Percentiles rank a stretch among this genome's conserved stretches.
Conservation (phyloP, 2,797 vertebrate genomes). For the Hyperoplus lanceolatus region DNA sequence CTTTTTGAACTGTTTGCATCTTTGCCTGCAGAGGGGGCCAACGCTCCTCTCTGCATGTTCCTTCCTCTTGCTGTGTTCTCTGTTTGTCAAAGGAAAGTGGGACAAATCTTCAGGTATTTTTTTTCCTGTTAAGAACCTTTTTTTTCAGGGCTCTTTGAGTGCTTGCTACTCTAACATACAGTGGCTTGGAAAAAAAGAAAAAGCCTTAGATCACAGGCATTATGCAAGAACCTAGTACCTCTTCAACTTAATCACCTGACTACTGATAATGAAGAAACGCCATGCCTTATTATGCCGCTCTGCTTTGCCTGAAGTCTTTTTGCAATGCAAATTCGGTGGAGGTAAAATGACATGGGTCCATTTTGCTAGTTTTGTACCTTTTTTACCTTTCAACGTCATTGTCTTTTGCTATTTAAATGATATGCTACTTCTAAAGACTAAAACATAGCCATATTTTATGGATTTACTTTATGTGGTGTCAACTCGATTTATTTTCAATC, state of each 20-base stretch:
- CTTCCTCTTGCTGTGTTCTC: conserved; percentile 25
- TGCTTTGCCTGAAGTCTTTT: conserved; percentile 26
- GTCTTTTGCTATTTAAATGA: conserved; percentile 18
- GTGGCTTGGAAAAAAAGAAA: conserved; percentile 25
- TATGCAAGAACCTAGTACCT: conserved; percentile 43
- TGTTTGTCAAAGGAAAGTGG: conserved; percentile 51
- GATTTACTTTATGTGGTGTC: conserved; percentile 17
- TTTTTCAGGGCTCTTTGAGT: conserved; percentile 50
- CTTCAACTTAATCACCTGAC: conserved; percentile 46
- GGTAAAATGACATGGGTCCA: conserved; percentile 3
- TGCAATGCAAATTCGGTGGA: conserved; percentile 16
- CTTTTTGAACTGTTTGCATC: conserved; percentile 5
- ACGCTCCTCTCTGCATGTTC: conserved; percentile 42
- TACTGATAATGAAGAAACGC: conserved; percentile 64
- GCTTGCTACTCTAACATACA: conserved; percentile 39
- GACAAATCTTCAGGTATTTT: conserved; percentile 62
- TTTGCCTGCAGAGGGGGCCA: conserved; percentile 83
- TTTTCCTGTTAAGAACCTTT: conserved; percentile 20
- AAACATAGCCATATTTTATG: conserved; percentile 43
- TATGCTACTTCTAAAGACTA: conserved; percentile 28
- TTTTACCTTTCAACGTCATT: neutral
- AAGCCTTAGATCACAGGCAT: conserved; percentile 44
- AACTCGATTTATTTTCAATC: conserved; percentile 32
- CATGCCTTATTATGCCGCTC: conserved; percentile 17
- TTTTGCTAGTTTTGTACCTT: conserved; percentile 35